Conservation (phyloP, 2,888 invertebrate genomes). For the Lasioglossum morio region DNA sequence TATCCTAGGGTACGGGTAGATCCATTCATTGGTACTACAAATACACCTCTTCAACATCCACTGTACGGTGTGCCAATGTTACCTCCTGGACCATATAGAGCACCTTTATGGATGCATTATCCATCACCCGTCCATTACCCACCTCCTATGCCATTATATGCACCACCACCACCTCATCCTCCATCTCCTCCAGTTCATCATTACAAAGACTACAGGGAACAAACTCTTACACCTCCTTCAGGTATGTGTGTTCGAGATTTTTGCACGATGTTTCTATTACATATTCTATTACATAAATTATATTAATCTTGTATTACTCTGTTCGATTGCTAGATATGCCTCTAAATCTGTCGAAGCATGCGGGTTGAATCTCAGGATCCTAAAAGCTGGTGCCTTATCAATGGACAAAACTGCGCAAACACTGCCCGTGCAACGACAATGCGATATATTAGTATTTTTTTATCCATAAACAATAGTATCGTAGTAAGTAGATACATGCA, state of each 20-base stretch:
- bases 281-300: not conserved
- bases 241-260: slow-evolving; percentile 69
- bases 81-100: slow-evolving; percentile 85
- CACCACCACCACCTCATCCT: slow-evolving; percentile 83
- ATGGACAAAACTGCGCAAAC: slow-evolving; percentile 80
- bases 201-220: slow-evolving; percentile 84
- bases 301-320: slow-evolving; percentile 44
- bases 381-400: slow-evolving; percentile 81
- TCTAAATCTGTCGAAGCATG: slow-evolving; percentile 95
- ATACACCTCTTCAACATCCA: slow-evolving; percentile 80
- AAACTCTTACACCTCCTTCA: slow-evolving; percentile 83
- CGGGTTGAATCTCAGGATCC: slow-evolving; percentile 86
- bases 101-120: slow-evolving; percentile 86
- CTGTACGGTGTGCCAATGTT: slow-evolving; percentile 83
- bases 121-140: slow-evolving; percentile 85
- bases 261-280: not conserved
- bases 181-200: slow-evolving; percentile 82
- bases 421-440: slow-evolving; percentile 84
- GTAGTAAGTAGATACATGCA: slow-evolving; percentile 78
- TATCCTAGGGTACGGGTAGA: slow-evolving; percentile 81
- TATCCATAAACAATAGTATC: slow-evolving; percentile 80
- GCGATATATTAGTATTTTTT: slow-evolving; percentile 84
- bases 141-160: slow-evolving; percentile 83
- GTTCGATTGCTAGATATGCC: slow-evolving; percentile 91
- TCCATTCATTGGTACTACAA: slow-evolving; percentile 79